phyloP scores from a whole-genome alignment of 2,113 vertebrate genomes.

The Nycticorax nycticorax region DNA sequence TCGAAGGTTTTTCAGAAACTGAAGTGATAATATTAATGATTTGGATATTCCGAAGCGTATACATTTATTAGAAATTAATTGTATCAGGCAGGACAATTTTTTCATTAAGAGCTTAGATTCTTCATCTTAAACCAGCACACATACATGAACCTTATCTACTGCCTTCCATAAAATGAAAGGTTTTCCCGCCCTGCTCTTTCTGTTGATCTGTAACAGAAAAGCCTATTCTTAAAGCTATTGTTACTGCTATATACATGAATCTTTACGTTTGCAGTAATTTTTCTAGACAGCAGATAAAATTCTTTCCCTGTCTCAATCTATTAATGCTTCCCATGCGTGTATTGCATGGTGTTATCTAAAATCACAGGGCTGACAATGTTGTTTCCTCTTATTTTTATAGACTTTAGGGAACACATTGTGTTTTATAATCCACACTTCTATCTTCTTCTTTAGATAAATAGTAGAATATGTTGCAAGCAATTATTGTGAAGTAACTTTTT shows the following conservation, averaged over 20 bases:
- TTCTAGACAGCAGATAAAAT: neutral
- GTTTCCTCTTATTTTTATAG: neutral
- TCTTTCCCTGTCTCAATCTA: neutral
- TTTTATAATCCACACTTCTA: neutral
- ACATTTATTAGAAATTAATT: neutral
- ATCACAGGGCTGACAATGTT: neutral
- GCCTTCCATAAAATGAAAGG: neutral
- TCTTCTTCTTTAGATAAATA: neutral
- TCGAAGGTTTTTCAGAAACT: neutral
- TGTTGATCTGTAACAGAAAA: neutral
- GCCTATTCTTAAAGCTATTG: neutral
- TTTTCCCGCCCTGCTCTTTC: neutral
- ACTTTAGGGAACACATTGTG: neutral
- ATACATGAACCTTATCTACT: neutral
- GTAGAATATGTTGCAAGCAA: neutral
- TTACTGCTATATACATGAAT: neutral
- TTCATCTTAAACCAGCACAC: neutral
- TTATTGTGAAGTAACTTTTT: neutral
- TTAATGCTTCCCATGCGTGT: neutral
- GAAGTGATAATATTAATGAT: neutral
- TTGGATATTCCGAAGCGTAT: neutral
- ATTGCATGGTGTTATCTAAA: neutral
- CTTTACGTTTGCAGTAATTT: neutral
- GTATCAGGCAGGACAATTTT: neutral
- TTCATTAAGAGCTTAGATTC: neutral